A percentile compares a stretch with the other conserved stretches of the same genome.
Conservation (phyloP, 2,888 invertebrate genomes). For the Habrosyne pyritoides region DNA sequence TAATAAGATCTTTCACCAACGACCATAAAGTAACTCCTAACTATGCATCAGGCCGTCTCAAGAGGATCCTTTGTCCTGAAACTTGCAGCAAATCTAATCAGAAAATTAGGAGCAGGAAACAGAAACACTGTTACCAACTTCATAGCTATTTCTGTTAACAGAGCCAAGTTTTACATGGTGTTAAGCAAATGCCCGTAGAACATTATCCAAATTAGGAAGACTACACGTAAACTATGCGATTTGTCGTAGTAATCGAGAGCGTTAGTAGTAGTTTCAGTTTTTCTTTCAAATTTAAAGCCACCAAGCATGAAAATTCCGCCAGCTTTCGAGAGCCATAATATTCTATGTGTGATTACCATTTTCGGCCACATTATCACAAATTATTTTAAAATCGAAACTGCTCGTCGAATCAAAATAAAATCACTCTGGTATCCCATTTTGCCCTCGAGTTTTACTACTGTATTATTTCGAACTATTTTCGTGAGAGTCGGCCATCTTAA, state of each 20-base stretch:
- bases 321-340: too few relatives aligned
- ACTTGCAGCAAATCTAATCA: conserved; percentile 4
- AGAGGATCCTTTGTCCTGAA: conserved; percentile 3
- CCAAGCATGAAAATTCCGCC: too few relatives aligned
- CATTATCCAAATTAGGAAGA: too few relatives aligned
- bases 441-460: neutral
- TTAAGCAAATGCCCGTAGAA: conserved; percentile 3
- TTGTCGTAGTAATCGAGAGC: too few relatives aligned
- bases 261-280: too few relatives aligned
- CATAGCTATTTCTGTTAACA: neutral
- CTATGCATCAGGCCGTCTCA: conserved; percentile 1
- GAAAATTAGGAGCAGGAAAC: conserved; percentile 2
- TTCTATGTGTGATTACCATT: too few relatives aligned
- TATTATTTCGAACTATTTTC: neutral
- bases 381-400: too few relatives aligned
- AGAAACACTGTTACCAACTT: neutral
- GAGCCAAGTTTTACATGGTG: neutral
- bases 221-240: too few relatives aligned
- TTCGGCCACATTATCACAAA: too few relatives aligned
- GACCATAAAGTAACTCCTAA: neutral
- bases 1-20: neutral
- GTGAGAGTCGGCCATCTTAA: conserved; percentile 48
- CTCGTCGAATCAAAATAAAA: too few relatives aligned
- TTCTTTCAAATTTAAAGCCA: too few relatives aligned
- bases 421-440: neutral